Percentiles rank a stretch among this genome's conserved stretches.
phyloP scores from a whole-genome alignment of 2,888 invertebrate genomes.

The Pomacea canaliculata region DNA sequence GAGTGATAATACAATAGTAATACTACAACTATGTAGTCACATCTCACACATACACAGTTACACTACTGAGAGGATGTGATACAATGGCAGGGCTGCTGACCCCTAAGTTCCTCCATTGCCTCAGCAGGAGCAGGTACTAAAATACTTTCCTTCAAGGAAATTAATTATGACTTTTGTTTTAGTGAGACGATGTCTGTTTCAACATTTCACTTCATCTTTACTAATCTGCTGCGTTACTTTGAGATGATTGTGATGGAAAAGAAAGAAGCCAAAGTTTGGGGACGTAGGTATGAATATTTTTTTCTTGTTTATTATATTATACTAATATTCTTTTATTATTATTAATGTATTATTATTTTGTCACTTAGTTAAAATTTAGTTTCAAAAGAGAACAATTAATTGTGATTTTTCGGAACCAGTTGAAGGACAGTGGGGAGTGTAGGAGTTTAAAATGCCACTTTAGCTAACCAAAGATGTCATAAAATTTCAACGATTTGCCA shows the following conservation, averaged over 20 bases:
- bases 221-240: conserved; percentile 85
- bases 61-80: no score
- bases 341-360: background rate
- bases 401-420: background rate
- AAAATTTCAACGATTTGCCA: no score
- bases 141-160: no score
- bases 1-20: no score
- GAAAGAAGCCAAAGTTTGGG: conserved; percentile 86
- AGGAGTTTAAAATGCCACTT: no score
- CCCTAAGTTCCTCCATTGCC: no score
- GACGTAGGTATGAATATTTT: conserved; percentile 74
- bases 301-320: background rate
- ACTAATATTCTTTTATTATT: background rate
- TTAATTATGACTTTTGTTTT: conserved; percentile 48
- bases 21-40: no score
- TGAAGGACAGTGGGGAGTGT: no score
- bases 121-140: no score
- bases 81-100: no score
- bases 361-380: background rate
- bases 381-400: background rate
- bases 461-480: no score
- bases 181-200: conserved; percentile 93
- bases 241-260: conserved; percentile 90
- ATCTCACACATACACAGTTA: no score
- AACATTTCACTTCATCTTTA: conserved; percentile 94